phyloP scores from a whole-genome alignment of 1,140 invertebrate species.

The Ditylenchus dipsaci region DNA sequence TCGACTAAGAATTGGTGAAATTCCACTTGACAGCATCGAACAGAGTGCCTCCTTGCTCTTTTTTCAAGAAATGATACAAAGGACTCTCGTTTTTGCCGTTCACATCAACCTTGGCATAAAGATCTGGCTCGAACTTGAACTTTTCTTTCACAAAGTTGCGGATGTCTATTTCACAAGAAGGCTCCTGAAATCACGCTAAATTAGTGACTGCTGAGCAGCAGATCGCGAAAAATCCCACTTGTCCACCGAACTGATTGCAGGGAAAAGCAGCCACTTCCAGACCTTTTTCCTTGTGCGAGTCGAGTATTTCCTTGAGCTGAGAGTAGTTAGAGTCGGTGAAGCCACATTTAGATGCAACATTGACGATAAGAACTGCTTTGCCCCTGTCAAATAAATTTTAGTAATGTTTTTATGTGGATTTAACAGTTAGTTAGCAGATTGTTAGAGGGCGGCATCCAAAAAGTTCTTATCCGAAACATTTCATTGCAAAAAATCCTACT shows the following conservation, averaged over 20 bases:
- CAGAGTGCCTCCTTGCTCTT: conserved; percentile 34
- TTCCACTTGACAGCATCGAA: conserved; percentile 48
- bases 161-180: conserved; percentile 31
- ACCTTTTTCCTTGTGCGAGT: conserved; percentile 42
- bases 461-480: too few species aligned
- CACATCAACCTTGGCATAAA: conserved; percentile 47
- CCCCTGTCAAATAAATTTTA: conserved; percentile 30
- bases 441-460: too few species aligned
- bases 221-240: neutral
- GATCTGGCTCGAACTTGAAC: conserved; percentile 43
- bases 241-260: conserved; percentile 42
- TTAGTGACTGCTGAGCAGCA: too few species aligned
- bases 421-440: too few species aligned
- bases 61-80: conserved; percentile 40
- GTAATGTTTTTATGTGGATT: too few species aligned
- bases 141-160: conserved; percentile 41
- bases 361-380: conserved; percentile 42
- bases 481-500: too few species aligned
- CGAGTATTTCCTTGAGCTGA: conserved; percentile 36
- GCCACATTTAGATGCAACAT: conserved; percentile 43
- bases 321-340: conserved; percentile 38
- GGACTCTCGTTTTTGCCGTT: conserved; percentile 41
- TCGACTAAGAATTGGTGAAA: conserved; percentile 42
- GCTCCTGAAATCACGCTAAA: conserved; percentile 21
- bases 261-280: conserved; percentile 45